Evolutionary conservation across 2,888 invertebrate genomes (phyloP), one percentile per base, ranked within the genome.

Genomic region (Neuroscelio doddi): DNA sequence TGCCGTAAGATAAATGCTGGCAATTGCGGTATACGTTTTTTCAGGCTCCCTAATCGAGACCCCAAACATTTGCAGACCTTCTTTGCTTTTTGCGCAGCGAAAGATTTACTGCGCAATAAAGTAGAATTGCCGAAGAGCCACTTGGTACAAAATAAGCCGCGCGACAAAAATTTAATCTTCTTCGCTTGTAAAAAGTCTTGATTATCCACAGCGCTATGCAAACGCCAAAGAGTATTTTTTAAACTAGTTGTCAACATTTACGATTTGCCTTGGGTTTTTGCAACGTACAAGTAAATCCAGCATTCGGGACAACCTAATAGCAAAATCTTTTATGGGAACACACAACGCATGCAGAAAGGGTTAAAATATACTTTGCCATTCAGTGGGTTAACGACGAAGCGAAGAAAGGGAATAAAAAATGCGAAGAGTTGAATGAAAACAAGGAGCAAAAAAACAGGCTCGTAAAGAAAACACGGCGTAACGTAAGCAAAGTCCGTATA

Each of bases 381-480:
- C n/a, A 38, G 41, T 10, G 41, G 41, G 24, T 52, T 55, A 12
- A 27, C 52, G 36, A 51, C 24, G 56, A 30, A 47, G 38, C 41
- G 41, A 24, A 30, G 49, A 2, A 52, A 49, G 41, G 42, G 62
- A 55, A 61, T 57, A 56, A 53, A 52, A 63, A 59, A 52, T 30
- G 45, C 32, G 45, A 56, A 41, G 10, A 53, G 55, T 24, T 49
- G 36, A 49, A 58, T 56, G 62, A 55, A 65, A 59, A 65, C 58
- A 46, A 68, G 63, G 49, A 45, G 65, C 44, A 51, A 59, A 47
- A 53, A 65, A 69, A 59, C 65, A 68, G 53, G 64, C 53, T 58
- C 55, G 63, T 63, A 65, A 69, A 65, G 51, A 65, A 68, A 63
- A 62, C 56, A 59, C 30, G 30, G 27, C 21, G 21, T 34, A 15